phyloP scores from a whole-genome alignment of 2,113 vertebrate genomes.

The Thamnaconus septentrionalis region DNA sequence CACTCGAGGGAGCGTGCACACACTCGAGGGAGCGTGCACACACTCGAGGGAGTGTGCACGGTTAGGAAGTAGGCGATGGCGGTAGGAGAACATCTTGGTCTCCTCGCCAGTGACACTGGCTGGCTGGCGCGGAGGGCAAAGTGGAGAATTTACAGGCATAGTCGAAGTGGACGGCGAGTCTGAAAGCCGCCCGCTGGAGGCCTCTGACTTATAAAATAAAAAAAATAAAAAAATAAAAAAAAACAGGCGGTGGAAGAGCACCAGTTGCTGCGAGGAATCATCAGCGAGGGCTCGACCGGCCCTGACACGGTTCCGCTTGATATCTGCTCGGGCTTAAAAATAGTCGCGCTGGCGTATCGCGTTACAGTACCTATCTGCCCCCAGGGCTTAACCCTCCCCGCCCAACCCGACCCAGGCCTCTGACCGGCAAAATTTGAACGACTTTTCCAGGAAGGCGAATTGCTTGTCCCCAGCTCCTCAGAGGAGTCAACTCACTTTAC shows the following conservation, averaged over 20 bases:
- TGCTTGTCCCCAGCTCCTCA: no score
- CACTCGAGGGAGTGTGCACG: no score
- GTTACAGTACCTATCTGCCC: conserved; percentile 50
- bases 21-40: no score
- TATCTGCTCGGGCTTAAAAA: conserved; percentile 33
- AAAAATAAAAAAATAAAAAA: background rate
- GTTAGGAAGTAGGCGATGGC: no score
- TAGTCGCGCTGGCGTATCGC: conserved; percentile 25
- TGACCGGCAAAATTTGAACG: background rate
- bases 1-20: no score
- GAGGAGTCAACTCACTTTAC: no score
- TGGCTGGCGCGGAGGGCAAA: no score
- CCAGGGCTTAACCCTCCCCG: no score
- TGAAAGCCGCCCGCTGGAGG: conserved; percentile 4
- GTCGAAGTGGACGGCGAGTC: background rate
- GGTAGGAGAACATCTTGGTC: no score
- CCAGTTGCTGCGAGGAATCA: conserved; percentile 36
- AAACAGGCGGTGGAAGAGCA: conserved; percentile 10
- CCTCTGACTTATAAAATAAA: conserved; percentile 26
- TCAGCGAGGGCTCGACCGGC: background rate
- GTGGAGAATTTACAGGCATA: no score
- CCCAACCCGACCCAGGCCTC: background rate
- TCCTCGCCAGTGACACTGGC: no score
- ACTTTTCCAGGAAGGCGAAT: no score
- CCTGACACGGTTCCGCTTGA: conserved; percentile 23